Evolutionary conservation across 2,797 vertebrate species (phyloP), one percentile per base, ranked within the genome.

Genomic region (Delichon dasypus): DNA sequence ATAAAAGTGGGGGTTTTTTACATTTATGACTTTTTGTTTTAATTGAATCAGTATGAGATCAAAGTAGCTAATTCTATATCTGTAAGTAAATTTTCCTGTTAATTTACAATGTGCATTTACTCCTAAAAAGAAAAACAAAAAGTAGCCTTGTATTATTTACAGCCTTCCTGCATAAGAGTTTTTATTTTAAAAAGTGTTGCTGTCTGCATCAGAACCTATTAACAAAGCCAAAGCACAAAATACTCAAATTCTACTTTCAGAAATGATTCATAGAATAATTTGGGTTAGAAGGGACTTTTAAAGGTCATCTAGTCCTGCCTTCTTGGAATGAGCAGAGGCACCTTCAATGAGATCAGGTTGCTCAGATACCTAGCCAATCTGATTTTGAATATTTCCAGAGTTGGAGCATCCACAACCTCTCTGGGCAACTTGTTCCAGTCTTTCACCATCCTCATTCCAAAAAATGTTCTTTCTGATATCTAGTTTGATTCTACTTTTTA

Each of bases 381-480:
- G 18, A 38, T 21, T 55, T 34, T 71, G 34, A 74, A 29, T 36
- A 23, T 80, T 81, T 87, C 22, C 17, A 58, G 8, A 26, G 5
- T 5, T 22, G 4, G 15, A 22, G 1, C 4, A 23, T 25, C 19
- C 1, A 3, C 20, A 11, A 4, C 15, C 3, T 64, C 21, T 73
- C 55, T 50, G 20, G 17, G 32, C 3, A 89, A 34, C 9, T 8
- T 61, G 3, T 27, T 11, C 13, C 11, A n/a, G 7, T 26, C 11
- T 45, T 76, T 48, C 25, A 48, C 2, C 22, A 80, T 6, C 9
- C 1, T 45, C 14, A 36, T 1, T 1, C 1, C 4, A 51, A 85
- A 80, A 71, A 38, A 21, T 7, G 5, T 10, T 34, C 2, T 53
- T 79, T 47, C 16, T 57, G 29, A 6, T 34, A 20, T 18, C 34